Conservation (phyloP, 2,113 vertebrate species). For the Silurus asotus region DNA sequence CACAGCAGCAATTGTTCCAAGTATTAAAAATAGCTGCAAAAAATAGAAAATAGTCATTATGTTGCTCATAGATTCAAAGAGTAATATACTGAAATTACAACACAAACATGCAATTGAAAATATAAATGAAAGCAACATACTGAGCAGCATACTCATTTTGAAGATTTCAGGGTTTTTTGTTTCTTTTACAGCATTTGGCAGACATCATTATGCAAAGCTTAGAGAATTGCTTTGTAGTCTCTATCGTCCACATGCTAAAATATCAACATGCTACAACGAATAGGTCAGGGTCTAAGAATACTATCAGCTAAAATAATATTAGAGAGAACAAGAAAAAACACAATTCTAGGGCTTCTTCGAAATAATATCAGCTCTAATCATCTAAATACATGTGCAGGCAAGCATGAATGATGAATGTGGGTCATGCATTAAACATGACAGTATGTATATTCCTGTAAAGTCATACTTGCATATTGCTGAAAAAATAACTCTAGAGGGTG, state of each 20-base stretch:
- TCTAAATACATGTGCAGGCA: background rate
- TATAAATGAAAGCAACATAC: background rate
- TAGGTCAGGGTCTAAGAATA: background rate
- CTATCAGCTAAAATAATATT: background rate
- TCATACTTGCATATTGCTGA: no score
- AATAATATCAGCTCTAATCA: background rate
- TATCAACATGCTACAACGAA: background rate
- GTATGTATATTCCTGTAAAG: no score
- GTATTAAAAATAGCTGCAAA: background rate
- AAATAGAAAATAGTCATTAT: background rate
- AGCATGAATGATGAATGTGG: conserved; percentile 55
- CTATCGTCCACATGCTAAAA: background rate
- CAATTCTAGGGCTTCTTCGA: background rate
- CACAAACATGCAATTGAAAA: background rate
- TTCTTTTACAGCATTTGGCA: background rate
- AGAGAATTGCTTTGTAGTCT: background rate
- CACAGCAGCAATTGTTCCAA: background rate
- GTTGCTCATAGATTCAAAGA: background rate
- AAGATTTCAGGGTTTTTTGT: background rate
- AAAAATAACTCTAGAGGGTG: background rate
- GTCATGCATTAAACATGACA: conserved; percentile 52
- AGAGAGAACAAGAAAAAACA: no score
- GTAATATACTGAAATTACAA: background rate
- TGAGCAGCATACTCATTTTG: background rate
- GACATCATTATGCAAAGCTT: background rate